Conservation (phyloP, 2,888 invertebrate genomes). For the Drosophila sordidula region DNA sequence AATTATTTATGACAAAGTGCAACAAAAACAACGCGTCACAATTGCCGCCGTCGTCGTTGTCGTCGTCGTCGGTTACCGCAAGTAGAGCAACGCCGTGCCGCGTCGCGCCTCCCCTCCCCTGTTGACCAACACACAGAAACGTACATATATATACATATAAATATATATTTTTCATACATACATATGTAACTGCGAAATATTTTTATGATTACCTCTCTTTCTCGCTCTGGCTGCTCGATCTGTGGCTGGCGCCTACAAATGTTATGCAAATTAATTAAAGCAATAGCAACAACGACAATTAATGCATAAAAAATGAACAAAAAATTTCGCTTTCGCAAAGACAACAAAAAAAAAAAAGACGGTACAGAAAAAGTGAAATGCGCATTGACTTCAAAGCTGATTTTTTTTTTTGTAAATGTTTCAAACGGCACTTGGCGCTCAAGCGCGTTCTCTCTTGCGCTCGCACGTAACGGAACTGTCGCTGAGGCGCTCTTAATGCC, state of each 20-base stretch:
- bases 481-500: constrained; percentile 34
- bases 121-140: constrained; percentile 31
- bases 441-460: constrained; percentile 42
- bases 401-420: constrained; percentile 55
- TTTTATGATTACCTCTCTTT: constrained; percentile 43
- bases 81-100: constrained; percentile 53
- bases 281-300: constrained; percentile 29
- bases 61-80: constrained; percentile 31
- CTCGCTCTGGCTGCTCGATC: constrained; percentile 33
- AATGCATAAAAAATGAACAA: constrained; percentile 47
- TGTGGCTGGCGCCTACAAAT: constrained; percentile 43
- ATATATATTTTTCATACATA: constrained; percentile 2
- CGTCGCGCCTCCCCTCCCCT: constrained; percentile 30
- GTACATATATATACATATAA: background rate
- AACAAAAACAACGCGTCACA: constrained; percentile 39
- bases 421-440: constrained; percentile 72
- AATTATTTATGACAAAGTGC: constrained; percentile 44
- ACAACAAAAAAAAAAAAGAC: constrained; percentile 36
- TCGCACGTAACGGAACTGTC: constrained; percentile 67
- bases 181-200: constrained; percentile 41
- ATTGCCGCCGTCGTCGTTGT: constrained; percentile 26
- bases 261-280: constrained; percentile 72
- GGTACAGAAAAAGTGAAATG: constrained; percentile 72
- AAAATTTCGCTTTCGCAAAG: constrained; percentile 72
- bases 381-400: constrained; percentile 67